phyloP scores from a whole-genome alignment of 2,113 vertebrate species.

The Tylochromis polylepis region DNA sequence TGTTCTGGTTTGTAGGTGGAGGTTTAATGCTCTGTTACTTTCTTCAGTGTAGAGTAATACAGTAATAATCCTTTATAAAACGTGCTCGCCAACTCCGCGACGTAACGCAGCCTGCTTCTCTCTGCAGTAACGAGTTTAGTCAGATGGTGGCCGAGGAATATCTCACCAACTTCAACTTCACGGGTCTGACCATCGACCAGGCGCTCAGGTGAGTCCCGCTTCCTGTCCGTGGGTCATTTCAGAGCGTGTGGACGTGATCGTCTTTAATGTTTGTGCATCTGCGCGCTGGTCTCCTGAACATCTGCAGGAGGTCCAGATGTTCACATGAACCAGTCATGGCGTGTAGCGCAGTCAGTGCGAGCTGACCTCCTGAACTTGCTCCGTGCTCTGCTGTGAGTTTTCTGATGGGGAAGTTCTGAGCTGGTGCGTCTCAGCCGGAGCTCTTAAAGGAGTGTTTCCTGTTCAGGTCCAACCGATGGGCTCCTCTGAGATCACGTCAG shows the following conservation, averaged over 20 bases:
- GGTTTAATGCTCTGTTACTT: background rate
- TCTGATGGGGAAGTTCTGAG: background rate
- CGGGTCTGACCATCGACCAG: conserved; percentile 86
- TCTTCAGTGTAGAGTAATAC: background rate
- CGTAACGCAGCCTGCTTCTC: background rate
- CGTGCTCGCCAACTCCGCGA: too few relatives aligned
- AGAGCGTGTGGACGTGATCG: background rate
- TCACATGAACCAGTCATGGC: background rate
- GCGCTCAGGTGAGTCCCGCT: conserved; percentile 82
- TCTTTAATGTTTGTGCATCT: background rate
- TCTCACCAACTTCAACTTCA: conserved; percentile 89
- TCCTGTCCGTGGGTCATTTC: background rate
- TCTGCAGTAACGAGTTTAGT: conserved; percentile 92
- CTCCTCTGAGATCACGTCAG: background rate
- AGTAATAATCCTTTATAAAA: background rate
- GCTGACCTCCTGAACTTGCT: too few relatives aligned
- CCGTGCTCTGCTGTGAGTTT: background rate
- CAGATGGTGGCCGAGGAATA: conserved; percentile 93
- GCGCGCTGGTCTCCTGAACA: background rate
- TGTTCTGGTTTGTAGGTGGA: background rate
- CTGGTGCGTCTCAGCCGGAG: background rate
- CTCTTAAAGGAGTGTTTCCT: background rate
- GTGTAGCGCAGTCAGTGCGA: background rate
- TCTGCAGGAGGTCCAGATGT: background rate
- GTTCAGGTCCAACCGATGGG: too few relatives aligned